Evolutionary conservation across 2,888 invertebrate genomes (phyloP).

Genomic region (Noctua fimbriata): DNA sequence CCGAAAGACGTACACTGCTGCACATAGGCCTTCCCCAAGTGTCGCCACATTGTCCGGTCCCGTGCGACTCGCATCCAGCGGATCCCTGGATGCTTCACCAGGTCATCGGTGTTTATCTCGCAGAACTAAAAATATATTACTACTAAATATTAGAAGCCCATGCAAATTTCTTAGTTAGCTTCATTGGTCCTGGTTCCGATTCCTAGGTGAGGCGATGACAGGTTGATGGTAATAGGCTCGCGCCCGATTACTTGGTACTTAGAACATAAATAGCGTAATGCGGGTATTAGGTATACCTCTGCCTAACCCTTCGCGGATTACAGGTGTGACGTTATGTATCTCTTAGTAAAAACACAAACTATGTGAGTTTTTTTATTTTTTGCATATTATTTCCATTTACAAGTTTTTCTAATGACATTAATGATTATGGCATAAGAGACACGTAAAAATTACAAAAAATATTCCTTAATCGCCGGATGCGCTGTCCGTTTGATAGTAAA

Average conservation of each 20-base stretch:
- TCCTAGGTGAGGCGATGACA: background rate
- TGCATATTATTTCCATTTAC: conserved; percentile 5
- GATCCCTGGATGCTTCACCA: too few relatives aligned
- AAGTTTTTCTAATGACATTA: conserved; percentile 21
- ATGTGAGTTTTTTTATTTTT: background rate
- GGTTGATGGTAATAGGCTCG: background rate
- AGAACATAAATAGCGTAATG: background rate
- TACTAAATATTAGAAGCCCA: too few relatives aligned
- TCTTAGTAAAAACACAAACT: background rate
- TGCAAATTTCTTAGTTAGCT: too few relatives aligned
- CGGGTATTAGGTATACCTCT: background rate
- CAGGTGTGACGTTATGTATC: background rate
- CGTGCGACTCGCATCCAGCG: too few relatives aligned
- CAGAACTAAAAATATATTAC: too few relatives aligned
- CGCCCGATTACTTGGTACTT: background rate
- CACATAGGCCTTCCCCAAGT: too few relatives aligned
- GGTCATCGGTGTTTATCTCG: too few relatives aligned
- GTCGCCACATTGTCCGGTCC: too few relatives aligned
- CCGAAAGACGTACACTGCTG: too few relatives aligned
- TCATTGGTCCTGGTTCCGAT: background rate
- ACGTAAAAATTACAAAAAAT: conserved; percentile 53
- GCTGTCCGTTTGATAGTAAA: conserved; percentile 47
- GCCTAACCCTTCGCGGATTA: background rate
- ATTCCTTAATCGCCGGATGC: conserved; percentile 57
- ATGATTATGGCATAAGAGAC: conserved; percentile 19